These are phyloP conservation scores for Pipra filicauda DNA, from an alignment of 2,113 vertebrate genomes.

Conservation along the genomic window DNA sequence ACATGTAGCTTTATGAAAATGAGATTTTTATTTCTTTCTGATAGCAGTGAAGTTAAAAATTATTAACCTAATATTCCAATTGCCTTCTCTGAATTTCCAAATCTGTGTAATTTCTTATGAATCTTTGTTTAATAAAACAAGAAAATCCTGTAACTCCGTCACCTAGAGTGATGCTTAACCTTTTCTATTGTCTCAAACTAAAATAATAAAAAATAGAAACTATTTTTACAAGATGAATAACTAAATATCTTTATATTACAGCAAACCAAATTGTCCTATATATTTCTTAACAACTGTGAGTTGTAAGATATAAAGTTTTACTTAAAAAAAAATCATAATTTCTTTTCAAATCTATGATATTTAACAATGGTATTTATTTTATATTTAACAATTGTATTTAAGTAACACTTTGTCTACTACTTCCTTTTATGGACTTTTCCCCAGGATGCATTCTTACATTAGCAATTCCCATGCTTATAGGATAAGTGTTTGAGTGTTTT, in stretches of 20 bases:
- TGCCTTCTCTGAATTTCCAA: neutral
- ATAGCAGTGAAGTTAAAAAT: neutral
- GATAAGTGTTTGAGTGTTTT: neutral
- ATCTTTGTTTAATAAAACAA: neutral
- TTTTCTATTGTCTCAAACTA: neutral
- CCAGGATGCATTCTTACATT: neutral
- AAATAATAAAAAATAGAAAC: neutral
- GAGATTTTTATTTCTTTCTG: neutral
- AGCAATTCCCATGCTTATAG: neutral
- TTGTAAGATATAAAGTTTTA: neutral
- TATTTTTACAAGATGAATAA: neutral
- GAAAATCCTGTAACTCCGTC: neutral
- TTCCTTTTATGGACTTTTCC: neutral
- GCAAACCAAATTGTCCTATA: neutral
- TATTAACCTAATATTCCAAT: neutral
- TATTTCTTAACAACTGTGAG: neutral
- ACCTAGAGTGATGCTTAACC: neutral
- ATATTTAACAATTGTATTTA: neutral
- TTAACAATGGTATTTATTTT: neutral
- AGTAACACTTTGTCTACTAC: neutral
- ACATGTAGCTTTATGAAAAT: neutral
- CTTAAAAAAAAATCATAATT: neutral
- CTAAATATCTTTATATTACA: neutral
- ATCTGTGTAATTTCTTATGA: neutral
- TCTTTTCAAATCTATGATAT: neutral